Percentiles rank a stretch among this genome's conserved stretches.
phyloP scores from a whole-genome alignment of 2,888 invertebrate species.

The Rhagium mordax region DNA sequence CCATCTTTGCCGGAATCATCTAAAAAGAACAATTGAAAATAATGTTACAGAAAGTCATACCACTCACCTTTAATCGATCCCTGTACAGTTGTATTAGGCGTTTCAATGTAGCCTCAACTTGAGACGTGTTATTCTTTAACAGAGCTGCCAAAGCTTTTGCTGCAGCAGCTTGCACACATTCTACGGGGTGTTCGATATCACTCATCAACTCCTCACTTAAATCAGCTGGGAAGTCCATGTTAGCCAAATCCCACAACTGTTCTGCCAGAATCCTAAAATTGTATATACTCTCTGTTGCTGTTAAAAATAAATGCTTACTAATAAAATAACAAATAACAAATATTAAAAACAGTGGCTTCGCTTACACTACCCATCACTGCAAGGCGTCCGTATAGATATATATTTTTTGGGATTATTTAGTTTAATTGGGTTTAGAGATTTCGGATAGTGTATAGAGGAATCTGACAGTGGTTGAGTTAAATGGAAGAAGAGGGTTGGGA shows the following conservation, averaged over 20 bases:
- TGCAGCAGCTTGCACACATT: constrained; percentile 87
- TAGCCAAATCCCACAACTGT: constrained; percentile 75
- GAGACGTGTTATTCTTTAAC: constrained; percentile 72
- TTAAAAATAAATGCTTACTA: too few relatives aligned
- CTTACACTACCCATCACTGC: too few relatives aligned
- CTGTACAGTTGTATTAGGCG: constrained; percentile 82
- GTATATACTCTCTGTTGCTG: not conserved
- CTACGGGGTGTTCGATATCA: constrained; percentile 86
- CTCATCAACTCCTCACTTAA: constrained; percentile 75
- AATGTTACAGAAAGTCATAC: not conserved
- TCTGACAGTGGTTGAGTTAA: too few relatives aligned
- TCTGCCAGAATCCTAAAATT: constrained; percentile 73
- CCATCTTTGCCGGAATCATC: constrained; percentile 88
- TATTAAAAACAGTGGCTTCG: too few relatives aligned
- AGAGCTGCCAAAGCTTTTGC: constrained; percentile 85
- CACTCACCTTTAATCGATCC: constrained; percentile 79
- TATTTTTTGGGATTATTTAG: too few relatives aligned
- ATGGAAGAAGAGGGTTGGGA: too few relatives aligned
- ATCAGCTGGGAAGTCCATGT: constrained; percentile 71
- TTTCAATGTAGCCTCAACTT: constrained; percentile 75
- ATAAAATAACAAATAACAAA: too few relatives aligned
- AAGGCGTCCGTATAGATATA: too few relatives aligned
- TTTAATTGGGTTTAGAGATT: too few relatives aligned
- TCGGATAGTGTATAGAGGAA: too few relatives aligned
- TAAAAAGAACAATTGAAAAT: constrained; percentile 58